phyloP scores from a whole-genome alignment of 2,888 invertebrate species.

The Laothoe populi region DNA sequence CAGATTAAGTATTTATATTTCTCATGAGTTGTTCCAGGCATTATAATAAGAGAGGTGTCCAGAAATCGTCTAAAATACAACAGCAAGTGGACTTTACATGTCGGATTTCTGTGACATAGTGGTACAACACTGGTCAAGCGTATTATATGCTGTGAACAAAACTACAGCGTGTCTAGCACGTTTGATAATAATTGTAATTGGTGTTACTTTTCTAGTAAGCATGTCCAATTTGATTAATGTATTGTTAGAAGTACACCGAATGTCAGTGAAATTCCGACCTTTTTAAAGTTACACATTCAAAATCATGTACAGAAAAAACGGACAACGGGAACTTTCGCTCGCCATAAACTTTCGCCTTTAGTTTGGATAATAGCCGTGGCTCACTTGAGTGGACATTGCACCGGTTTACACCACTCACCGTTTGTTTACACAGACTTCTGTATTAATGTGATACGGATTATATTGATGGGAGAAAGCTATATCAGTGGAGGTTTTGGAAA shows the following conservation, averaged over 20 bases:
- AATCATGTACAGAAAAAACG: constrained; percentile 39
- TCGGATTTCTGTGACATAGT: too few relatives aligned
- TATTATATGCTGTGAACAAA: too few relatives aligned
- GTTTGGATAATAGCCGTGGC: constrained; percentile 58
- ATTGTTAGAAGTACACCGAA: constrained; percentile 30
- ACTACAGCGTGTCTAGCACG: too few relatives aligned
- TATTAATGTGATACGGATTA: constrained; percentile 8
- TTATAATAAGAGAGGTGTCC: too few relatives aligned
- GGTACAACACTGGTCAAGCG: too few relatives aligned
- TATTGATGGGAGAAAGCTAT: constrained; percentile 8
- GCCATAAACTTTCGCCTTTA: constrained; percentile 71
- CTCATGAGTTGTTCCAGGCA: too few relatives aligned
- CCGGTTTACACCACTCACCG: constrained; percentile 9
- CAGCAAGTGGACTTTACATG: too few relatives aligned
- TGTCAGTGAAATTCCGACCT: constrained; percentile 53
- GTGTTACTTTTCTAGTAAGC: background rate
- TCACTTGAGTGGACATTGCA: constrained; percentile 53
- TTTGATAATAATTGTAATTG: background rate
- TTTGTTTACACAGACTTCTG: constrained; percentile 29
- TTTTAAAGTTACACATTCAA: constrained; percentile 46
- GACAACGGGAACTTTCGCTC: constrained; percentile 64
- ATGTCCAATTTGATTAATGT: constrained; percentile 24
- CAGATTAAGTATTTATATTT: too few relatives aligned
- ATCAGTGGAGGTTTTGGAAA: background rate
- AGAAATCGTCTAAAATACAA: too few relatives aligned